These are phyloP conservation scores for Anoura caudifer DNA, from an alignment of 2,113 vertebrate genomes.

Conservation along the genomic window DNA sequence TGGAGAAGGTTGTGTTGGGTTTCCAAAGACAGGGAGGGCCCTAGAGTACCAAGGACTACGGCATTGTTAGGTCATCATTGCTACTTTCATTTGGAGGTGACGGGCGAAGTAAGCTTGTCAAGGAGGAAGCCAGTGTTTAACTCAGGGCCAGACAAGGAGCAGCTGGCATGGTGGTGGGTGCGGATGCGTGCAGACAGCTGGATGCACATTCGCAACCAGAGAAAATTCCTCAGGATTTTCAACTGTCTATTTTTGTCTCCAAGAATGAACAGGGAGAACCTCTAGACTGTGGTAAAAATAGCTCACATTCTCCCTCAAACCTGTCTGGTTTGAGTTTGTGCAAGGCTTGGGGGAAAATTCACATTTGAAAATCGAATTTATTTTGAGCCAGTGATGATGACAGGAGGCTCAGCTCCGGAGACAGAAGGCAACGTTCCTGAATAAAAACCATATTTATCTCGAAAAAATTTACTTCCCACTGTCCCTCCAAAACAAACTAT, in stretches of 20 bases:
- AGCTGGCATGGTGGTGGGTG: neutral
- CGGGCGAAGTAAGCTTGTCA: neutral
- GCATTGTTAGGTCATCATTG: no score
- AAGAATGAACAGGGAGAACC: slow-evolving; percentile 26
- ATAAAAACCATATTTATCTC: neutral
- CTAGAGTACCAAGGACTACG: neutral
- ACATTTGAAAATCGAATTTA: slow-evolving; percentile 6
- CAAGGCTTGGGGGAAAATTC: neutral
- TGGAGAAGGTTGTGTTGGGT: neutral
- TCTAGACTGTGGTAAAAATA: slow-evolving; percentile 1
- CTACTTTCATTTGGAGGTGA: neutral
- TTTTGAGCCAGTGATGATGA: neutral
- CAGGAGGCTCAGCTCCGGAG: neutral
- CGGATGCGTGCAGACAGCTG: neutral
- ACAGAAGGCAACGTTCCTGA: slow-evolving; percentile 6
- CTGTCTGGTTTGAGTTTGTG: neutral
- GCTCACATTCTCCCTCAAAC: neutral
- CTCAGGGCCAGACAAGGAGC: neutral
- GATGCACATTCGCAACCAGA: neutral
- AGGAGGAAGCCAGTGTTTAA: neutral
- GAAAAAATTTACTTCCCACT: neutral
- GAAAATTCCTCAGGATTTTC: slow-evolving; percentile 7
- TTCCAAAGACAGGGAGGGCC: neutral
- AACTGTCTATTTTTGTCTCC: neutral
- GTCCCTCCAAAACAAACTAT: neutral